Conservation (phyloP, 2,888 invertebrate genomes). For the Drosophila pegasa region DNA sequence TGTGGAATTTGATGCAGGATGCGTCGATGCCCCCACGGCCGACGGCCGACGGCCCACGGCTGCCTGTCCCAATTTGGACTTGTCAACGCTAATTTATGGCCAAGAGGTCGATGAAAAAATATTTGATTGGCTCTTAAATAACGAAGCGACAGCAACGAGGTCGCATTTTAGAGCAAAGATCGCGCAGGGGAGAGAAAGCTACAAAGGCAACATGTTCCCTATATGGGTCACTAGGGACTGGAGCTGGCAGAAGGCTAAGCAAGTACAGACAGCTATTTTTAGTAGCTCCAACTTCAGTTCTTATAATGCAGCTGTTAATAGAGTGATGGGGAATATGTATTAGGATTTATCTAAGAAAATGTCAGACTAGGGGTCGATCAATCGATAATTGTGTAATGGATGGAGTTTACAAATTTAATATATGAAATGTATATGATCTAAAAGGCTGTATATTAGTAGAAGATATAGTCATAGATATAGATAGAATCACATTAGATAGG, state of each 20-base stretch:
- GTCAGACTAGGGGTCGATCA: too few relatives aligned
- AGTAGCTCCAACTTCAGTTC: neutral
- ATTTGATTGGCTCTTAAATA: conserved; percentile 67
- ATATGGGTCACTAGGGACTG: conserved; percentile 23
- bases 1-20: conserved; percentile 56
- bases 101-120: conserved; percentile 61
- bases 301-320: neutral
- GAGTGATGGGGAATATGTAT: neutral
- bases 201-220: neutral
- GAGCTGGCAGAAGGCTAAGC: conserved; percentile 1
- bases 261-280: neutral
- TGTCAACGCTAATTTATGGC: conserved; percentile 72
- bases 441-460: too few relatives aligned
- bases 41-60: conserved; percentile 41
- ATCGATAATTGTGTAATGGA: too few relatives aligned
- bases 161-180: conserved; percentile 23
- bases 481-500: too few relatives aligned
- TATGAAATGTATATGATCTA: too few relatives aligned
- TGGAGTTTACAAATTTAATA: too few relatives aligned
- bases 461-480: too few relatives aligned
- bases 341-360: too few relatives aligned
- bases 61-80: conserved; percentile 61
- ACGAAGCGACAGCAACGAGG: conserved; percentile 13
- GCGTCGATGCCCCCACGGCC: conserved; percentile 13
- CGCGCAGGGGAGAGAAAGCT: neutral